These are phyloP conservation scores for Schizaphis graminum DNA, from an alignment of 2,888 invertebrate genomes.

Conservation along the genomic window DNA sequence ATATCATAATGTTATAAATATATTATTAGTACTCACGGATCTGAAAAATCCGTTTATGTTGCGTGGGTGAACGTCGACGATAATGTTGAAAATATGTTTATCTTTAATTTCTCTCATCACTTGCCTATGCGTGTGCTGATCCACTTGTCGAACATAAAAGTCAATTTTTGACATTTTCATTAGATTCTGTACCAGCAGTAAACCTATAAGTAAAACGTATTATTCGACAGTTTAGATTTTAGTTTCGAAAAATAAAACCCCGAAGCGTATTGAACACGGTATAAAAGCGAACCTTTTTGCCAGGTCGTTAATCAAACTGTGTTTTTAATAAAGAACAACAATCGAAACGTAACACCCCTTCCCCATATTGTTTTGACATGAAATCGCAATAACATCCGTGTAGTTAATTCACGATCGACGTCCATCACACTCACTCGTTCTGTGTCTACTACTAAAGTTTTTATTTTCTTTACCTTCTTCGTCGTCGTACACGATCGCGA, in stretches of 20 bases:
- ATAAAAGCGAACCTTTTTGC: neutral
- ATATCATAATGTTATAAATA: neutral
- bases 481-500: slow-evolving; percentile 94
- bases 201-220: slow-evolving; percentile 72
- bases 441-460: neutral
- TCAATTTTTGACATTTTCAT: slow-evolving; percentile 80
- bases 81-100: slow-evolving; percentile 87
- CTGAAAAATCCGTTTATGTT: slow-evolving; percentile 86
- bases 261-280: neutral
- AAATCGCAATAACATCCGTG: neutral
- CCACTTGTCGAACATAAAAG: slow-evolving; percentile 81
- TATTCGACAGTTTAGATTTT: slow-evolving; percentile 24
- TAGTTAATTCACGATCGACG: neutral
- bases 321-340: slow-evolving; percentile 53
- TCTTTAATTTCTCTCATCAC: slow-evolving; percentile 87
- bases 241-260: slow-evolving; percentile 13
- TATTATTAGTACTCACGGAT: slow-evolving; percentile 79
- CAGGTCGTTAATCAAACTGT: slow-evolving; percentile 53
- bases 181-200: slow-evolving; percentile 88
- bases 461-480: slow-evolving; percentile 79
- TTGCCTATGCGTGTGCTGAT: slow-evolving; percentile 79
- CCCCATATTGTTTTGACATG: neutral
- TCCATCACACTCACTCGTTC: neutral
- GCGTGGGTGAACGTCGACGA: slow-evolving; percentile 88
- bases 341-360: neutral